Percentiles rank a stretch among this genome's conserved stretches.
phyloP scores from a whole-genome alignment of 2,113 vertebrate genomes.

The Stigmatopora argus region DNA sequence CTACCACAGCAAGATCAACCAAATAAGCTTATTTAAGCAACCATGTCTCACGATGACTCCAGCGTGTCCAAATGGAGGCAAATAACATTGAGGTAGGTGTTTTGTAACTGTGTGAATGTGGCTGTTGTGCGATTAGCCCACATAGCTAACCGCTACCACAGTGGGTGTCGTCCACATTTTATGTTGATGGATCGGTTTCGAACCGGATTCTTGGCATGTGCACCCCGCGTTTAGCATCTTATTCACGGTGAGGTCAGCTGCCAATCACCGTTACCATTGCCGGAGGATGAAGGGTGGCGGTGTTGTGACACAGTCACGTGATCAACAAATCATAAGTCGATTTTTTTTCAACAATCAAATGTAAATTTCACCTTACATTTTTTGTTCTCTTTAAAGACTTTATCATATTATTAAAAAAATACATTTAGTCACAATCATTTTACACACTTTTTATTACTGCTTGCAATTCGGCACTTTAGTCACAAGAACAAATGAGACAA shows the following conservation, averaged over 20 bases:
- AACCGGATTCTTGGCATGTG: background rate
- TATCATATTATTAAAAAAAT: background rate
- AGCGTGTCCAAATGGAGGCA: constrained; percentile 28
- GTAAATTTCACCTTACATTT: background rate
- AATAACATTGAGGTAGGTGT: constrained; percentile 37
- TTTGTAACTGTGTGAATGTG: background rate
- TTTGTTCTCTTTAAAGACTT: background rate
- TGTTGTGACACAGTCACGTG: background rate
- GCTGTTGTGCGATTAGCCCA: constrained; percentile 7
- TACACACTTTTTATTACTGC: background rate
- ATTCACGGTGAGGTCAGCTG: background rate
- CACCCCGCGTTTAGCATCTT: background rate
- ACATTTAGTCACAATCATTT: background rate
- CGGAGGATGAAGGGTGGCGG: background rate
- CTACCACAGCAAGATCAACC: constrained; percentile 8
- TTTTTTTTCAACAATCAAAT: background rate
- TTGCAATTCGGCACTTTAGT: background rate
- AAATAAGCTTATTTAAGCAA: background rate
- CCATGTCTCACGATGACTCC: constrained; percentile 19
- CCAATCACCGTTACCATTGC: background rate
- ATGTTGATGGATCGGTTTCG: background rate
- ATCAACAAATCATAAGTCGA: background rate
- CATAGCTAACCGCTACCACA: constrained; percentile 16
- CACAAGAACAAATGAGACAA: background rate
- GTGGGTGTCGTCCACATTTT: background rate